Conservation (phyloP, 2,797 vertebrate species). For the Trichosurus vulpecula region DNA sequence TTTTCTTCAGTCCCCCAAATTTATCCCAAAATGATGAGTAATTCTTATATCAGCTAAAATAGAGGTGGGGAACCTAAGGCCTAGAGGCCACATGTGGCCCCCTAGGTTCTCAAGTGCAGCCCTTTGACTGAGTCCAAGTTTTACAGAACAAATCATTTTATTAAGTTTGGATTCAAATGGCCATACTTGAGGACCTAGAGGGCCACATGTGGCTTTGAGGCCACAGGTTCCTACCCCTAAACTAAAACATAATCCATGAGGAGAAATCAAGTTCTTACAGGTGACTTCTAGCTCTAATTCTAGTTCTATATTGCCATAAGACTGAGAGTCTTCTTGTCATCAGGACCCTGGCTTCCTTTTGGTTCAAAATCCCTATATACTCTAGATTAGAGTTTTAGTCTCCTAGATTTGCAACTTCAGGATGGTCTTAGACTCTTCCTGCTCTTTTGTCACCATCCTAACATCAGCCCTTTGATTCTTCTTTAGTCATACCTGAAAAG, state of each 20-base stretch:
- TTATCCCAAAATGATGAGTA: background rate
- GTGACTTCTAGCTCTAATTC: background rate
- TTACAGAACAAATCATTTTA: too few species aligned
- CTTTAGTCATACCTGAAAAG: background rate
- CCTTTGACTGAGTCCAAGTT: too few species aligned
- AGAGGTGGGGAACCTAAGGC: too few species aligned
- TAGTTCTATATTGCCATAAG: background rate
- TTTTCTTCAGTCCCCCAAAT: background rate
- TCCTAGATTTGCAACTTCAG: background rate
- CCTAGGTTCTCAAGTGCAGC: too few species aligned
- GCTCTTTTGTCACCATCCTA: background rate
- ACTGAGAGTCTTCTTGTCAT: background rate
- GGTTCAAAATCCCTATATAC: background rate
- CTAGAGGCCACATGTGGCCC: too few species aligned
- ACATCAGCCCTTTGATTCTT: background rate
- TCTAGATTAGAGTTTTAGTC: background rate
- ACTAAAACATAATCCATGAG: too few species aligned
- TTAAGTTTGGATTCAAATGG: too few species aligned
- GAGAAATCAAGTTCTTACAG: background rate
- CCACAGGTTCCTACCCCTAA: too few species aligned
- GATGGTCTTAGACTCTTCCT: background rate
- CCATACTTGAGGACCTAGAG: too few species aligned
- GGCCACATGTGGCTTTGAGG: too few species aligned
- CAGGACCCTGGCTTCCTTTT: background rate
- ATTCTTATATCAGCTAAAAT: background rate